These are phyloP conservation scores for Pterocles gutturalis DNA, from an alignment of 2,113 vertebrate species.

Conservation along the genomic window DNA sequence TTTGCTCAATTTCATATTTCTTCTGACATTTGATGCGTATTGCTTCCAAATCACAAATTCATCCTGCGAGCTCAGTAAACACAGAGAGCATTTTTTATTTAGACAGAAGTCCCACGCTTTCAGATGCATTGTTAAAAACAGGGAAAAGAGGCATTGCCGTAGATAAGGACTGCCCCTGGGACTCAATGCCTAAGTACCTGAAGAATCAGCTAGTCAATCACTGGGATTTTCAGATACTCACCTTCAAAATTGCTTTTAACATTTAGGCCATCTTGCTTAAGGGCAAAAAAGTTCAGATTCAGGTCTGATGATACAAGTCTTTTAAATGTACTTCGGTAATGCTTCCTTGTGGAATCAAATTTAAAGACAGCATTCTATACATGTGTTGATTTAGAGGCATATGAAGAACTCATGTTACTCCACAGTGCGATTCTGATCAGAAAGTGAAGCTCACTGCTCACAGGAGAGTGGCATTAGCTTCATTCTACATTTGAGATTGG, in stretches of 20 bases:
- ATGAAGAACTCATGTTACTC: background rate
- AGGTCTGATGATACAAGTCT: background rate
- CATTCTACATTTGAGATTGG: background rate
- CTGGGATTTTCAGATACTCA: conserved; percentile 9
- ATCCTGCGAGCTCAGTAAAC: background rate
- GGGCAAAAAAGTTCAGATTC: conserved; percentile 29
- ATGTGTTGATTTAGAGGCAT: background rate
- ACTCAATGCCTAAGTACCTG: background rate
- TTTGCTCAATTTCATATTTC: background rate
- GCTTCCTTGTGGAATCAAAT: background rate
- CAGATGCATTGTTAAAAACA: background rate
- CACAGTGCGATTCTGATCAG: background rate
- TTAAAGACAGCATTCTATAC: background rate
- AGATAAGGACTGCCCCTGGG: background rate
- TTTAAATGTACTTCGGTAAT: conserved; percentile 12
- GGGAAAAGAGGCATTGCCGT: background rate
- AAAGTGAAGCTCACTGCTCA: background rate
- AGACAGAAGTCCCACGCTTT: background rate
- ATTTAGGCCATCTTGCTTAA: background rate
- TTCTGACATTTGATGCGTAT: background rate
- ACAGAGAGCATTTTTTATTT: background rate
- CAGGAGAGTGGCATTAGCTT: background rate
- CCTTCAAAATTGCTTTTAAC: conserved; percentile 33
- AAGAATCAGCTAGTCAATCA: background rate
- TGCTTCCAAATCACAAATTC: background rate